Conservation (phyloP, 1,140 invertebrate species). For the Halictus rubicundus region DNA sequence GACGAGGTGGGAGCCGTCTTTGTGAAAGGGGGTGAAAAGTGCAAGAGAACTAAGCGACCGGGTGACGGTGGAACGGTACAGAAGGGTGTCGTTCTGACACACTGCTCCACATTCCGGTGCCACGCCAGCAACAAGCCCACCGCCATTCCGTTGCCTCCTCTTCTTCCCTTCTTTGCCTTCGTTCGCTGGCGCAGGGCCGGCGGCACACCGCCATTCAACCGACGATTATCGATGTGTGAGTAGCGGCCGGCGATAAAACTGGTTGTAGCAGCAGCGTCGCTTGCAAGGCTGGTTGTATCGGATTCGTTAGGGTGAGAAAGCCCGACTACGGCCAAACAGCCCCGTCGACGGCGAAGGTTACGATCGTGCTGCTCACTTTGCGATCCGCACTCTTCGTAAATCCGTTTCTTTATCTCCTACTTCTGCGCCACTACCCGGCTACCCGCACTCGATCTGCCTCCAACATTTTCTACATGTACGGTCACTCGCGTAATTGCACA, state of each 20-base stretch:
- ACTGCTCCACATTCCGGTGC: slow-evolving; percentile 76
- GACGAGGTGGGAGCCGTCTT: slow-evolving; percentile 12
- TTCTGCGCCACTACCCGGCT: background rate
- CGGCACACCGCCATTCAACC: slow-evolving; percentile 41
- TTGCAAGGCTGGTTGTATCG: slow-evolving; percentile 41
- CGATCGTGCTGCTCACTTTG: background rate
- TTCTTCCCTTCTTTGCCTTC: slow-evolving; percentile 17
- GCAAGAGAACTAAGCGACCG: slow-evolving; percentile 53
- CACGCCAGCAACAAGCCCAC: slow-evolving; percentile 58
- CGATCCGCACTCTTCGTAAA: no score
- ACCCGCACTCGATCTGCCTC: no score
- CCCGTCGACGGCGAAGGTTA: slow-evolving; percentile 32
- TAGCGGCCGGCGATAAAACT: slow-evolving; percentile 43
- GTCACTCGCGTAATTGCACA: no score
- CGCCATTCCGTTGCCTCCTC: background rate
- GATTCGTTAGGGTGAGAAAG: slow-evolving; percentile 52
- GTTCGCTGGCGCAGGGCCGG: background rate
- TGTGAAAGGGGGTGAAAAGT: slow-evolving; percentile 49
- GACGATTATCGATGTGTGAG: slow-evolving; percentile 39
- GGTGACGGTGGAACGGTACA: slow-evolving; percentile 56
- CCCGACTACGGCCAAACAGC: slow-evolving; percentile 35
- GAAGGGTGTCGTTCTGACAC: slow-evolving; percentile 75
- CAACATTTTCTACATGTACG: no score
- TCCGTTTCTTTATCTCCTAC: background rate
- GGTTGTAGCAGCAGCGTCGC: slow-evolving; percentile 15